These are phyloP conservation scores for Harpagifer antarcticus DNA, from an alignment of 2,797 vertebrate genomes.

Conservation along the genomic window DNA sequence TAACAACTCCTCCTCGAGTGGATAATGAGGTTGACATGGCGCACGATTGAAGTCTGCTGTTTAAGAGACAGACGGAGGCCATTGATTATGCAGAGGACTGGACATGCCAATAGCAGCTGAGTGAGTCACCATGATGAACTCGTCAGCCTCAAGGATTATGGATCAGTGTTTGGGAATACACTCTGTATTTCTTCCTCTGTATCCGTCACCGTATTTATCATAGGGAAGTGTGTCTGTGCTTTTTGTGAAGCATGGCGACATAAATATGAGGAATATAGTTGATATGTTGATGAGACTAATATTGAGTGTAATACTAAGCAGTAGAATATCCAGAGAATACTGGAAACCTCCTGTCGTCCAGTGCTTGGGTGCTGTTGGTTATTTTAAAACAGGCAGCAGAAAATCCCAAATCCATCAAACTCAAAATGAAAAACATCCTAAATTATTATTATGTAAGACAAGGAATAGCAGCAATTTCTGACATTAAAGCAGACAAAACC, in stretches of 20 bases:
- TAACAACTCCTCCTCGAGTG: constrained; percentile 11
- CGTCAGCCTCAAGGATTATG: constrained; percentile 23
- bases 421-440: not conserved
- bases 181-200: not conserved
- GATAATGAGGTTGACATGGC: constrained; percentile 31
- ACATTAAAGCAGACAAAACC: not conserved
- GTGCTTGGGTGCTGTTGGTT: not conserved
- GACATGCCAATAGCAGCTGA: constrained; percentile 36
- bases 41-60: constrained; percentile 2
- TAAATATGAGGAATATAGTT: not conserved
- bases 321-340: not conserved
- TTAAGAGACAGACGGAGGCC: constrained; percentile 8
- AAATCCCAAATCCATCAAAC: not conserved
- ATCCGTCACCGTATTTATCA: not conserved
- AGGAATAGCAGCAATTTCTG: not conserved
- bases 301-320: not conserved
- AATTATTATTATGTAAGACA: not conserved
- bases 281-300: not conserved
- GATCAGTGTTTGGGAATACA: constrained; percentile 24
- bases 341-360: not conserved
- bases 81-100: constrained; percentile 54
- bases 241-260: not conserved
- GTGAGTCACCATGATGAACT: constrained; percentile 51
- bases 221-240: not conserved
- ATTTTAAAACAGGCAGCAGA: not conserved